These are phyloP conservation scores for Karalla daura DNA, from an alignment of 2,797 vertebrate species.

Conservation along the genomic window DNA sequence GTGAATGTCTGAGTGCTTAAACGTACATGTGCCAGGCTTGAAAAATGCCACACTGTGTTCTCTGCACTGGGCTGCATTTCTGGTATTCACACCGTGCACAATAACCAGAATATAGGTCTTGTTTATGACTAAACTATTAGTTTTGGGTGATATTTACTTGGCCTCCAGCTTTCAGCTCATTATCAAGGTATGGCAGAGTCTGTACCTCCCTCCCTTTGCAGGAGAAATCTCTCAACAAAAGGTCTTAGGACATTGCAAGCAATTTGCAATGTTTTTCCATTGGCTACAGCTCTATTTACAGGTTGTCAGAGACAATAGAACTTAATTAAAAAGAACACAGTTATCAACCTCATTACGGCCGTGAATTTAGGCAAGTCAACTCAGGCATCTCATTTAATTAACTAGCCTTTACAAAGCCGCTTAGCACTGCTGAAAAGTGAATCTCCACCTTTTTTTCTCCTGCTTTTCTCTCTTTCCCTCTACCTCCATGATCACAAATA, in stretches of 20 bases:
- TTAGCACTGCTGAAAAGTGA: slow-evolving; percentile 36
- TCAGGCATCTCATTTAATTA: slow-evolving; percentile 74
- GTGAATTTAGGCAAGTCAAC: slow-evolving; percentile 61
- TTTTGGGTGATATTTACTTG: background rate
- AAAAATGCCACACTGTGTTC: background rate
- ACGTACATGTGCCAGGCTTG: background rate
- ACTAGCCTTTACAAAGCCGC: slow-evolving; percentile 57
- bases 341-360: slow-evolving; percentile 68
- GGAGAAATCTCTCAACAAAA: slow-evolving; percentile 26
- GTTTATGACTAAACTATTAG: slow-evolving; percentile 8
- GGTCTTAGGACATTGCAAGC: slow-evolving; percentile 38
- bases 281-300: slow-evolving; percentile 60
- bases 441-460: background rate
- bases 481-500: background rate
- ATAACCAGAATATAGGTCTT: background rate
- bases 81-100: too few species aligned
- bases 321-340: slow-evolving; percentile 74
- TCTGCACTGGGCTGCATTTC: background rate
- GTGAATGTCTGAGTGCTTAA: background rate
- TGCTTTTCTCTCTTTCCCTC: background rate
- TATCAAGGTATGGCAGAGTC: slow-evolving; percentile 38
- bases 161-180: slow-evolving; percentile 10
- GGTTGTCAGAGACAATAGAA: slow-evolving; percentile 65
- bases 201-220: slow-evolving; percentile 3
- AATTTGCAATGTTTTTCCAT: slow-evolving; percentile 47